phyloP scores from a whole-genome alignment of 2,113 vertebrate species.

The Tenebrosternarchus preto region DNA sequence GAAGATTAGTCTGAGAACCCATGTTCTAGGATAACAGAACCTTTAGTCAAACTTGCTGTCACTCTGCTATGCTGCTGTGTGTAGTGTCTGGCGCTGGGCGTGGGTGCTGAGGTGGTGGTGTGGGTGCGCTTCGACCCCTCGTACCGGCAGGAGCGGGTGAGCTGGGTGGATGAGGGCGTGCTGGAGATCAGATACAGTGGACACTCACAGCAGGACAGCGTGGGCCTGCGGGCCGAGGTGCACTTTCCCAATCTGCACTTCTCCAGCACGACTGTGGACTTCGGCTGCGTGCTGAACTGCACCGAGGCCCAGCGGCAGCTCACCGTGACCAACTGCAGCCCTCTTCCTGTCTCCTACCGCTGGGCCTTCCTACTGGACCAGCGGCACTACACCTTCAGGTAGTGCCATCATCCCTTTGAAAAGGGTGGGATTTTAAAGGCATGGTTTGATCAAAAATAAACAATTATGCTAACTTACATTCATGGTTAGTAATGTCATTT shows the following conservation, averaged over 20 bases:
- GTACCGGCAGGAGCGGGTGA: conserved; percentile 63
- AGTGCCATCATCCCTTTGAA: conserved; percentile 22
- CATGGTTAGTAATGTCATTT: too few species aligned
- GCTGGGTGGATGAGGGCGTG: conserved; percentile 67
- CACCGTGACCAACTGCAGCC: conserved; percentile 81
- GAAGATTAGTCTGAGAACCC: too few species aligned
- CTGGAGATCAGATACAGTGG: conserved; percentile 75
- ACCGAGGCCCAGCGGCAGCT: conserved; percentile 70
- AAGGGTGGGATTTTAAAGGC: background rate
- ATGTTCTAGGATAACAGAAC: background rate
- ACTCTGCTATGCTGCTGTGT: background rate
- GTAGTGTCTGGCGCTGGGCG: conserved; percentile 75
- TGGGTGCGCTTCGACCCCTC: conserved; percentile 81
- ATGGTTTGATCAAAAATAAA: too few species aligned
- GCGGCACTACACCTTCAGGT: conserved; percentile 69
- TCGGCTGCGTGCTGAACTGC: conserved; percentile 82
- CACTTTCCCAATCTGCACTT: conserved; percentile 83
- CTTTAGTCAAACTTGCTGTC: background rate
- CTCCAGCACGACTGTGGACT: conserved; percentile 75
- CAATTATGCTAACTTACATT: too few species aligned
- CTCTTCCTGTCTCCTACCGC: conserved; percentile 73
- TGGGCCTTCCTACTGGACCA: conserved; percentile 76
- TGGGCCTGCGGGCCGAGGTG: conserved; percentile 75
- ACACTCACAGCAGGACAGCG: conserved; percentile 75
- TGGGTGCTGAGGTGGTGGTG: conserved; percentile 65